A percentile compares a stretch with the other conserved stretches of the same genome.
Evolutionary conservation across 2,888 invertebrate species (phyloP).

Genomic region (Philhelius pedissequus): DNA sequence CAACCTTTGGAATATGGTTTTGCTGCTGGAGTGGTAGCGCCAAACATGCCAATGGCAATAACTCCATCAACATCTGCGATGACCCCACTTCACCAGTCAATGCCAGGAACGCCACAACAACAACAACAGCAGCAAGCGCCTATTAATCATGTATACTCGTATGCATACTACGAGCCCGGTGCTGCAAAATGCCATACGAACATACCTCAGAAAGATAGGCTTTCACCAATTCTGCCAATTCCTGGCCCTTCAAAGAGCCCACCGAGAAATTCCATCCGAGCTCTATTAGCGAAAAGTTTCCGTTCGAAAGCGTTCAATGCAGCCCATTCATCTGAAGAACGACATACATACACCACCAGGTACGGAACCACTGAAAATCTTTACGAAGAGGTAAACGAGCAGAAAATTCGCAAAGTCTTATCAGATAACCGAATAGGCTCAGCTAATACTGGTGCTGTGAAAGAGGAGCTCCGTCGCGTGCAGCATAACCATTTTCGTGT

Average conservation of each 20-base stretch:
- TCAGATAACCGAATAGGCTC: slow-evolving; percentile 83
- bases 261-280: slow-evolving; percentile 77
- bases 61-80: slow-evolving; percentile 36
- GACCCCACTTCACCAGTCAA: slow-evolving; percentile 51
- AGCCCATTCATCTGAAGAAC: slow-evolving; percentile 75
- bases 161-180: slow-evolving; percentile 89
- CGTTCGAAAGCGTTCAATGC: slow-evolving; percentile 75
- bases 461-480: slow-evolving; percentile 90
- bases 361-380: slow-evolving; percentile 88
- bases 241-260: slow-evolving; percentile 76
- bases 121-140: slow-evolving; percentile 70
- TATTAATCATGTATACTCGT: slow-evolving; percentile 85
- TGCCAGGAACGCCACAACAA: slow-evolving; percentile 73
- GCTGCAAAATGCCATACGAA: slow-evolving; percentile 83
- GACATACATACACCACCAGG: slow-evolving; percentile 86
- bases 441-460: slow-evolving; percentile 85
- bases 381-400: slow-evolving; percentile 78
- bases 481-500: slow-evolving; percentile 91
- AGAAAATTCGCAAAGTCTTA: slow-evolving; percentile 78
- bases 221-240: slow-evolving; percentile 69
- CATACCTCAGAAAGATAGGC: slow-evolving; percentile 79
- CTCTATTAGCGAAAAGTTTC: slow-evolving; percentile 76
- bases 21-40: slow-evolving; percentile 76
- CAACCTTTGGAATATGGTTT: slow-evolving; percentile 76
- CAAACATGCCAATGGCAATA: slow-evolving; percentile 60